A percentile compares a stretch with the other conserved stretches of the same genome.
These are phyloP conservation scores for Acestrorhynchus altus DNA, from an alignment of 2,797 vertebrate species.

Conservation along the genomic window DNA sequence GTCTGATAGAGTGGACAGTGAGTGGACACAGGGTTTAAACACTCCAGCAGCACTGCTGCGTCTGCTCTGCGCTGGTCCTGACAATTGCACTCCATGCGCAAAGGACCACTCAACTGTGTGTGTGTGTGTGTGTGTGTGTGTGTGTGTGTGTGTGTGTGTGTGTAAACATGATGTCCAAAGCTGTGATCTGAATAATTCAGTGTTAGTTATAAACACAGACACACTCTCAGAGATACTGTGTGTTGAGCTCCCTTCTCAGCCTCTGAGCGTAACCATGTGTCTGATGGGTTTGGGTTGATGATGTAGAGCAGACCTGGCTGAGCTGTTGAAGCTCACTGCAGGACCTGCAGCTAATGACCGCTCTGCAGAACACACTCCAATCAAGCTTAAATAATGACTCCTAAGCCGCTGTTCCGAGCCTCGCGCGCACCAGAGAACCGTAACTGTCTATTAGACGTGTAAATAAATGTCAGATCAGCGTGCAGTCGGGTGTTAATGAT, in stretches of 20 bases:
- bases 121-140: no score
- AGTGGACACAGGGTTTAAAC: not conserved
- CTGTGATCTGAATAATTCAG: no score
- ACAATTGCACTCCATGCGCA: no score
- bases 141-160: no score
- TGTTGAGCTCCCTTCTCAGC: not conserved
- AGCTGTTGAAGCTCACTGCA: slow-evolving; percentile 31
- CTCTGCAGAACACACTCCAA: slow-evolving; percentile 24
- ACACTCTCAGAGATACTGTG: not conserved
- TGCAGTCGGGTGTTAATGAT: no score
- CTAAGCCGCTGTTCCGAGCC: not conserved
- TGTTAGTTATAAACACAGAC: not conserved
- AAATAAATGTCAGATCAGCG: no score
- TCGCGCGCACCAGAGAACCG: slow-evolving; percentile 11
- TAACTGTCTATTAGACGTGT: not conserved
- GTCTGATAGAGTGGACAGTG: no score
- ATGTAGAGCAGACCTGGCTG: not conserved
- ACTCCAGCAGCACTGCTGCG: no score
- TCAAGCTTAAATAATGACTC: slow-evolving; percentile 30
- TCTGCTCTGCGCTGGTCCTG: no score
- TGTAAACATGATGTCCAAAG: no score
- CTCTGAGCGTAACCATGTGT: slow-evolving; percentile 41
- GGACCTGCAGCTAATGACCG: slow-evolving; percentile 21
- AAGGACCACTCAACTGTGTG: no score
- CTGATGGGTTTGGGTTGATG: slow-evolving; percentile 25